Evolutionary conservation across 2,797 vertebrate genomes (phyloP), one percentile per base, ranked within the genome.

Genomic region (Mormyrops attenuatus): DNA sequence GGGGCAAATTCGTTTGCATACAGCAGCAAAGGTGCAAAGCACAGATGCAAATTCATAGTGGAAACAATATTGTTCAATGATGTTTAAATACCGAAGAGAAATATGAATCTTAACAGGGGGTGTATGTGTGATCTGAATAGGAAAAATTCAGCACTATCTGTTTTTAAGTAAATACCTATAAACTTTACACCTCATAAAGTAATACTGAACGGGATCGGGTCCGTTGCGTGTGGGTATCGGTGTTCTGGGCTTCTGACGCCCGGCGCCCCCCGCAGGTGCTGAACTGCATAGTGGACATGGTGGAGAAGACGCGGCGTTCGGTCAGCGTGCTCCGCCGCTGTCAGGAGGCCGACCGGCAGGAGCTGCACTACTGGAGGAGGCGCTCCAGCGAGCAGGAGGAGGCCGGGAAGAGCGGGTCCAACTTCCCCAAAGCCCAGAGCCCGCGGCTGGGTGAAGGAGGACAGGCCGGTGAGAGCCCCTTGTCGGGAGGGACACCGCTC

Each of bases 211-310:
- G 85, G 22, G 41, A 22, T 30, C 5, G 4, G 9, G 49, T 53
- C 26, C 20, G 49, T 3, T 26, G 22, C 11, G 4, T 3, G 8
- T 34, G 84, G 84, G 22, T 9, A n/a, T 26, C 30, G 1, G 66
- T 73, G 66, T 73, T 15, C 4, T 34, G 17, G 53, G 5, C 17
- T 13, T 2, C 41, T 85, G 85, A 77, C 7, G 34, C 26, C 1
- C 3, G 1, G 69, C 2, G 38, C 8, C 20, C 30, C 49, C 17
- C 3, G 8, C 9, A 92, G 99, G 98, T 99, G 0, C 92, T 99
- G 92, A 99, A 99, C 92, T 99, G 98, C 93, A 99, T 99, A 47
- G 98, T 99, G 95, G 99, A 99, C 95, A 99, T 99, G 98, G 99
- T 99, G 94, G 99, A 99, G 92, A 99, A 99, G 93, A 99, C 99